Conservation (phyloP, 2,888 invertebrate species). For the Odiellus spinosus region DNA sequence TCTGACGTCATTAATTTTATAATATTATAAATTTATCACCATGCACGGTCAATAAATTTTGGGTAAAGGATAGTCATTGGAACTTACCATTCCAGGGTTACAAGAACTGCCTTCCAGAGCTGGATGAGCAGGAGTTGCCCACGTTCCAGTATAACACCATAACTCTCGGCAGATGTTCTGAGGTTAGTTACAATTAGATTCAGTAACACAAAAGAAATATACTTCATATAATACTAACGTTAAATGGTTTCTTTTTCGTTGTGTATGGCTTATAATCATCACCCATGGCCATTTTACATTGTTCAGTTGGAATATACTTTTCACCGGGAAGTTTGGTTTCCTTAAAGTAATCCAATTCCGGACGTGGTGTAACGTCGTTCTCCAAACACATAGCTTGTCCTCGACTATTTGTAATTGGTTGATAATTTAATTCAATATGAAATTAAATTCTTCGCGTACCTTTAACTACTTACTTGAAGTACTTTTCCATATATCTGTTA, state of each 20-base stretch:
- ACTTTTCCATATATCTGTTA: constrained; percentile 24
- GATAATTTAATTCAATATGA: background rate
- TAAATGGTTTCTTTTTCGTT: constrained; percentile 25
- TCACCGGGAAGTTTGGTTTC: constrained; percentile 25
- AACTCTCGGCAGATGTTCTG: constrained; percentile 28
- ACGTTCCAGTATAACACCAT: constrained; percentile 27
- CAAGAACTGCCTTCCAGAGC: constrained; percentile 30
- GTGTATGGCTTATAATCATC: constrained; percentile 25
- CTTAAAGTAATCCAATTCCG: constrained; percentile 8
- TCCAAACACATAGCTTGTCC: constrained; percentile 20
- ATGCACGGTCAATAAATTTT: too few relatives aligned
- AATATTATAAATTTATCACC: too few relatives aligned
- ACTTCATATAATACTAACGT: constrained; percentile 24
- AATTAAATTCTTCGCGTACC: too few relatives aligned
- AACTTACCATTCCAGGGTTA: constrained; percentile 18
- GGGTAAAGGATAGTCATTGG: too few relatives aligned
- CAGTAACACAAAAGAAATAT: too few relatives aligned
- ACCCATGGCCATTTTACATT: constrained; percentile 27
- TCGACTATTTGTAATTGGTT: constrained; percentile 7
- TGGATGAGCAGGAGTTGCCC: constrained; percentile 29
- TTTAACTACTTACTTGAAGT: constrained; percentile 20
- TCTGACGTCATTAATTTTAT: too few relatives aligned
- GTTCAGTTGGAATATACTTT: constrained; percentile 24
- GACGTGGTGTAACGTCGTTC: constrained; percentile 12
- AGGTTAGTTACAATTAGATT: too few relatives aligned